Percentiles rank a stretch among this genome's conserved stretches.
Conservation (phyloP, 2,797 vertebrate species). For the Poeciliopsis presidionis region DNA sequence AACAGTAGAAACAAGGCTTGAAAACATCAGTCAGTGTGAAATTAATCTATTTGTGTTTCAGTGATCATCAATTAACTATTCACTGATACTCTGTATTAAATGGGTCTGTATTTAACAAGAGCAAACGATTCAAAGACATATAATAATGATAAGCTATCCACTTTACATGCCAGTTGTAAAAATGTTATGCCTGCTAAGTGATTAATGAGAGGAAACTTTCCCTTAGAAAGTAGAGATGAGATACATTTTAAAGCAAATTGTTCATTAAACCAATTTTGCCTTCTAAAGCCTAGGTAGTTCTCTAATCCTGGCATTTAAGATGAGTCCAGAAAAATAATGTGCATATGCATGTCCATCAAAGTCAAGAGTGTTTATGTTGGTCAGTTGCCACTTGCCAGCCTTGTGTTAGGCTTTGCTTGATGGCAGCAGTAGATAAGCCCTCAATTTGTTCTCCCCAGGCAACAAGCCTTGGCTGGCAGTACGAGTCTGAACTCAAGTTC, state of each 20-base stretch:
- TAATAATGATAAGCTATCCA: not conserved
- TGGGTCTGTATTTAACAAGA: not conserved
- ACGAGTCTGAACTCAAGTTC: conserved; percentile 57
- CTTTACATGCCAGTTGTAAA: not conserved
- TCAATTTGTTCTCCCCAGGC: conserved; percentile 50
- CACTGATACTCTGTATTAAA: not conserved
- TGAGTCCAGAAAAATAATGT: conserved; percentile 9
- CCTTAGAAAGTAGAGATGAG: not conserved
- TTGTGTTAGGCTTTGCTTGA: conserved; percentile 35
- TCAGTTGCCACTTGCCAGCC: conserved; percentile 15
- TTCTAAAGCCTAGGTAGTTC: not conserved
- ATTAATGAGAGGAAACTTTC: not conserved
- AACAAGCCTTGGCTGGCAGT: conserved; percentile 38
- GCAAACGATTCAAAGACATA: not conserved
- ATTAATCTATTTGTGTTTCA: not conserved
- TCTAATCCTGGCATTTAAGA: conserved; percentile 24
- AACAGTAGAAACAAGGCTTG: not conserved
- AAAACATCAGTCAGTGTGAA: not conserved
- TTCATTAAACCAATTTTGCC: conserved; percentile 19
- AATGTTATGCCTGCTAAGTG: not conserved
- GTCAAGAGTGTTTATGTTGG: conserved; percentile 15
- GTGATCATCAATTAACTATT: not conserved
- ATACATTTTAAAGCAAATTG: conserved; percentile 29
- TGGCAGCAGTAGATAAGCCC: conserved; percentile 59
- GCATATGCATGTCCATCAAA: conserved; percentile 5